Evolutionary conservation across 2,888 invertebrate genomes (phyloP).

Genomic region (Diogma glabrata): DNA sequence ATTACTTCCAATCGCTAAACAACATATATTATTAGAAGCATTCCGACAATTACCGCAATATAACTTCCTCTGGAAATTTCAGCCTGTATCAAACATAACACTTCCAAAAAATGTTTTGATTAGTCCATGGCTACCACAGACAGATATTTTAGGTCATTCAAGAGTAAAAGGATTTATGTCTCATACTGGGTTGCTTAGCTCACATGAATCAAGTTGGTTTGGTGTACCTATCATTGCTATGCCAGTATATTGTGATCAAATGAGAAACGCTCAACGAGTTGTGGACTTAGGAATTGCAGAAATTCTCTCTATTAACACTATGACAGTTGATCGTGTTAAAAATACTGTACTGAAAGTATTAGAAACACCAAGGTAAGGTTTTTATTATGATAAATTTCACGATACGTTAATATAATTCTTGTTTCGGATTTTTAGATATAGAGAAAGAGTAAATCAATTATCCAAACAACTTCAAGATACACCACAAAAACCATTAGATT

Average conservation of each 20-base stretch:
- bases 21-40: constrained; percentile 22
- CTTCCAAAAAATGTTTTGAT: constrained; percentile 36
- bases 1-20: constrained; percentile 16
- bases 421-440: not conserved
- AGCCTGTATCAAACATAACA: constrained; percentile 21
- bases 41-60: constrained; percentile 26
- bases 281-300: not conserved
- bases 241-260: constrained; percentile 27
- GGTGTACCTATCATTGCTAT: constrained; percentile 29
- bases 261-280: not conserved
- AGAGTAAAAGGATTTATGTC: constrained; percentile 26
- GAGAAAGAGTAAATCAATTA: not conserved
- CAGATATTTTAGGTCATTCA: constrained; percentile 32
- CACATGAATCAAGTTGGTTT: constrained; percentile 27
- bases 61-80: constrained; percentile 33
- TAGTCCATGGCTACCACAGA: constrained; percentile 40
- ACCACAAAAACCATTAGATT: constrained; percentile 41
- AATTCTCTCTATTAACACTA: not conserved
- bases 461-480: constrained; percentile 40
- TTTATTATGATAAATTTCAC: no score
- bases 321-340: not conserved
- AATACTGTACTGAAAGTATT: not conserved
- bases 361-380: not conserved
- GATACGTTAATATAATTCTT: no score
- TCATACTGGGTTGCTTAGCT: constrained; percentile 28